These are phyloP conservation scores for Luperina testacea DNA, from an alignment of 2,888 invertebrate genomes.

Conservation along the genomic window DNA sequence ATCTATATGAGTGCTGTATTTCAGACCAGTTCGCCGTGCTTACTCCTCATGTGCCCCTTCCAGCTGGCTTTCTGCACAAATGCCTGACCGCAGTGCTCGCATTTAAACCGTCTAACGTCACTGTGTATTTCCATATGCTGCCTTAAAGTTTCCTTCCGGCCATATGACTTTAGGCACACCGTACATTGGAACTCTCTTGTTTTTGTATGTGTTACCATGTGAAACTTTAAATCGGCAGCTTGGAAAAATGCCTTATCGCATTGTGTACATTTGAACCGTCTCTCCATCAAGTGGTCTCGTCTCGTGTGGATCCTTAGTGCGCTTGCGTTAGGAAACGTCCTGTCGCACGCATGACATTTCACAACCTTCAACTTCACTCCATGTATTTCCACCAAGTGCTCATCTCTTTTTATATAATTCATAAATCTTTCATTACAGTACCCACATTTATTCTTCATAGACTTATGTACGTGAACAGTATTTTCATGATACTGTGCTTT, in stretches of 20 bases:
- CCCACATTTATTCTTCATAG: not conserved
- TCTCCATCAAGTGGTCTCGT: slow-evolving; percentile 72
- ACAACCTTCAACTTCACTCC: slow-evolving; percentile 49
- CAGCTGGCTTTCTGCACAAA: slow-evolving; percentile 76
- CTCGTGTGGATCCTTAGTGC: slow-evolving; percentile 84
- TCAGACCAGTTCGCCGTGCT: slow-evolving; percentile 24
- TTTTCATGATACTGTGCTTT: not conserved
- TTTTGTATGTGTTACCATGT: slow-evolving; percentile 71
- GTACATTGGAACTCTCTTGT: slow-evolving; percentile 76
- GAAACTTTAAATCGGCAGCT: slow-evolving; percentile 73
- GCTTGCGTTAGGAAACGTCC: slow-evolving; percentile 82
- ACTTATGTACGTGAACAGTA: not conserved
- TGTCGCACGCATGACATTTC: slow-evolving; percentile 73
- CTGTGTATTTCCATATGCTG: slow-evolving; percentile 74
- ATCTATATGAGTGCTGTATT: no score
- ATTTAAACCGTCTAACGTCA: slow-evolving; percentile 68
- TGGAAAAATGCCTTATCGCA: slow-evolving; percentile 54
- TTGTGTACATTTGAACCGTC: slow-evolving; percentile 56
- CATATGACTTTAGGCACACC: slow-evolving; percentile 76
- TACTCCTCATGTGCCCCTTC: slow-evolving; percentile 68
- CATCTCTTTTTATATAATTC: slow-evolving; percentile 58
- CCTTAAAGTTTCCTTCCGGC: slow-evolving; percentile 65
- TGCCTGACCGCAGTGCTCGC: slow-evolving; percentile 67
- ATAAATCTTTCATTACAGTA: slow-evolving; percentile 63
- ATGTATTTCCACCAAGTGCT: slow-evolving; percentile 66